A percentile compares a stretch with the other conserved stretches of the same genome.
These are phyloP conservation scores for Asteroscopus sphinx DNA, from an alignment of 2,888 invertebrate species.

Conservation along the genomic window DNA sequence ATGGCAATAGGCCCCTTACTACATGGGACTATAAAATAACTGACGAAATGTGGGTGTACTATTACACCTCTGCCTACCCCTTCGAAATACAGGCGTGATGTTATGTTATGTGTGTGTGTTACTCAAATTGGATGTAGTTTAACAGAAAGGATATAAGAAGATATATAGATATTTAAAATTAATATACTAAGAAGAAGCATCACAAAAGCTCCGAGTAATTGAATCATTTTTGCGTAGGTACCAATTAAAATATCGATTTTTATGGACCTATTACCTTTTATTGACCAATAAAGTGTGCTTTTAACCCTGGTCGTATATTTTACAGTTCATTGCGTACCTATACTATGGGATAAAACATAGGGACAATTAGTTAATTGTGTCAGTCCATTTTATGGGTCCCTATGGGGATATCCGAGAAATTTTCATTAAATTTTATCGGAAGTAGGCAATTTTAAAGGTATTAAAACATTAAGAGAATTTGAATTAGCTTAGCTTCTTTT, in stretches of 20 bases:
- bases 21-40: no score
- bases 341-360: constrained; percentile 42
- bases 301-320: constrained; percentile 40
- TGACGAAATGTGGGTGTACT: no score
- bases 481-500: no score
- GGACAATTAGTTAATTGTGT: constrained; percentile 50
- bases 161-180: no score
- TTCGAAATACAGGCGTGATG: no score
- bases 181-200: constrained; percentile 12
- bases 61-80: no score
- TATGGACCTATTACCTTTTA: constrained; percentile 49
- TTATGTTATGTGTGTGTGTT: no score
- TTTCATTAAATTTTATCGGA: constrained; percentile 1
- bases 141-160: no score
- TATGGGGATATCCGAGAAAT: constrained; percentile 2
- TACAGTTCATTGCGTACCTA: constrained; percentile 33
- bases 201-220: constrained; percentile 28
- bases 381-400: constrained; percentile 21
- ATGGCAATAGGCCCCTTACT: no score
- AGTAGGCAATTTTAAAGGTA: not conserved
- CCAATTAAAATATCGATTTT: constrained; percentile 52
- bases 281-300: constrained; percentile 42
- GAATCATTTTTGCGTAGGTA: constrained; percentile 27
- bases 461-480: not conserved
- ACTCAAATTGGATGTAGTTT: no score